Evolutionary conservation across 2,888 invertebrate genomes (phyloP).

Genomic region (Drosophila borborema): DNA sequence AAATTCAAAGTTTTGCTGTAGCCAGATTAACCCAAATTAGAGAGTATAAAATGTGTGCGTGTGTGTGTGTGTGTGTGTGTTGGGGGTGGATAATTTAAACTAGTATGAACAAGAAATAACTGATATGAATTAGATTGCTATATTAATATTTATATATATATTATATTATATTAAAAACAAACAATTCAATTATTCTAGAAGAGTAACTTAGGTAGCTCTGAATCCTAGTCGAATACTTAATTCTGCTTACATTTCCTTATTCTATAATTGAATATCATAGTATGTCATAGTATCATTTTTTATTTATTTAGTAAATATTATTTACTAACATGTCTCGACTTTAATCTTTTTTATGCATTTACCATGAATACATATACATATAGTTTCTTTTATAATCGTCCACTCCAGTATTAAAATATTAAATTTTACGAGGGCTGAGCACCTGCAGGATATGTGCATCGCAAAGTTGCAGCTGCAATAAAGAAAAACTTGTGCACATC

Average conservation of each 20-base stretch:
- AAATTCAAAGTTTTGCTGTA: constrained; percentile 17
- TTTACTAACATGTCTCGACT: too few species aligned
- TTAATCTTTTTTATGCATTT: not conserved
- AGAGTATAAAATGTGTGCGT: not conserved
- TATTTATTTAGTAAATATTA: not conserved
- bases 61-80: not conserved
- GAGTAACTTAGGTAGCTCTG: too few species aligned
- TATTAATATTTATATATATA: too few species aligned
- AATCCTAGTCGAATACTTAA: too few species aligned
- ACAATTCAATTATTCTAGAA: too few species aligned
- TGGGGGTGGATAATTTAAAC: not conserved
- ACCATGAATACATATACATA: not conserved
- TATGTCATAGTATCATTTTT: not conserved
- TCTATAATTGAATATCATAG: too few species aligned
- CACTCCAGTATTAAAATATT: not conserved
- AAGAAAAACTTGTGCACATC: constrained; percentile 61
- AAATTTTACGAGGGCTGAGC: not conserved
- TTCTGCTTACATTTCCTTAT: not conserved
- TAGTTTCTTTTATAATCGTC: not conserved
- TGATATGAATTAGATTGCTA: not conserved
- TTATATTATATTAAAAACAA: too few species aligned
- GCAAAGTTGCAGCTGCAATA: constrained; percentile 65
- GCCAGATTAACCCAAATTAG: not conserved
- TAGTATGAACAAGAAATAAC: not conserved
- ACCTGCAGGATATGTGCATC: constrained; percentile 68